phyloP scores from a whole-genome alignment of 2,797 vertebrate genomes.

The Austrolebias charrua region DNA sequence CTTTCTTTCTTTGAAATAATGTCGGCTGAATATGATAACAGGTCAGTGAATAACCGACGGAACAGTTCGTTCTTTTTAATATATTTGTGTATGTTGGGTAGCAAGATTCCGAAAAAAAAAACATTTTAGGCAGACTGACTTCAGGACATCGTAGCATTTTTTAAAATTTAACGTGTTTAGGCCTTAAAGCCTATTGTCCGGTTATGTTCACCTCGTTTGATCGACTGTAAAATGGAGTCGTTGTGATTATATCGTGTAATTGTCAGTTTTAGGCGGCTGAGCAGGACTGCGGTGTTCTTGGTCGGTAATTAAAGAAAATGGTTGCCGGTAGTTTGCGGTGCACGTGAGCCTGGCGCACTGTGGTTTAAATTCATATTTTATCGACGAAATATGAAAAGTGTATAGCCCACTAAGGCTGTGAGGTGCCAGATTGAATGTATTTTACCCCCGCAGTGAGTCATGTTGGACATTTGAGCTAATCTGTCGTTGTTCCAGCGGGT shows the following conservation, averaged over 20 bases:
- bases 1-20: slow-evolving; percentile 83
- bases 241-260: not conserved
- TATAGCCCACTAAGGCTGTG: no score
- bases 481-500: not conserved
- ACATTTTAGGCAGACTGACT: no score
- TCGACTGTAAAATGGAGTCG: not conserved
- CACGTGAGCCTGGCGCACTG: not conserved
- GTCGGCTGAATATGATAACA: slow-evolving; percentile 84
- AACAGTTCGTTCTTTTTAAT: not conserved
- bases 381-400: no score
- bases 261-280: not conserved
- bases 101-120: no score
- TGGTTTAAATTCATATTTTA: not conserved
- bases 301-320: not conserved
- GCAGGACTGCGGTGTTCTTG: not conserved
- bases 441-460: no score
- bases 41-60: slow-evolving; percentile 61
- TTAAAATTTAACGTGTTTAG: no score
- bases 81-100: not conserved
- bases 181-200: no score
- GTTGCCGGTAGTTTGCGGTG: not conserved
- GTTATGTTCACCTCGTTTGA: no score
- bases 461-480: not conserved
- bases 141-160: no score
- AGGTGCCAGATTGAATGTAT: no score